Evolutionary conservation across 2,888 invertebrate species (phyloP).

Genomic region (Drosophila borborema): DNA sequence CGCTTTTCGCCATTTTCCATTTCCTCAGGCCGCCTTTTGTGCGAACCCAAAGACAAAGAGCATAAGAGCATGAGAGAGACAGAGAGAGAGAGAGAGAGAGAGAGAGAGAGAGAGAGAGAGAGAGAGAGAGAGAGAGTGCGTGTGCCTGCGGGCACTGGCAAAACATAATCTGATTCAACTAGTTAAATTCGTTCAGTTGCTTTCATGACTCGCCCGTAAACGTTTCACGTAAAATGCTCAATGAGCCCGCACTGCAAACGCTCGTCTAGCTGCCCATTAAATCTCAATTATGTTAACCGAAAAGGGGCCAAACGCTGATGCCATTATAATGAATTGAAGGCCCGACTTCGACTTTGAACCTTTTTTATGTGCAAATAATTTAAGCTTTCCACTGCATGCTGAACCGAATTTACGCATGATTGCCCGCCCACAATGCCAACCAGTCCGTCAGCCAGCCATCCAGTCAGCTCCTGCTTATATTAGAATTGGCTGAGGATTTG

Average conservation of each 20-base stretch:
- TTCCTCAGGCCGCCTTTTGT: conserved; percentile 46
- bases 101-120: background rate
- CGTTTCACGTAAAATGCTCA: conserved; percentile 34
- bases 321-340: conserved; percentile 75
- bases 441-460: background rate
- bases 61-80: too few relatives aligned
- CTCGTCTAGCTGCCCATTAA: conserved; percentile 64
- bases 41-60: conserved; percentile 20
- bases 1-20: conserved; percentile 64
- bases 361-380: conserved; percentile 72
- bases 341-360: conserved; percentile 67
- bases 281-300: conserved; percentile 67
- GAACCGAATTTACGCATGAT: conserved; percentile 60
- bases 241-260: conserved; percentile 58
- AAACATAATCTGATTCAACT: conserved; percentile 59
- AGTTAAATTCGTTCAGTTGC: conserved; percentile 53
- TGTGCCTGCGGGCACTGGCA: conserved; percentile 50
- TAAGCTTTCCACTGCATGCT: conserved; percentile 60
- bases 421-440: conserved; percentile 46
- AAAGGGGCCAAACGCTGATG: conserved; percentile 64
- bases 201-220: conserved; percentile 8
- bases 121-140: background rate
- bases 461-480: conserved; percentile 16
- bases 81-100: background rate
- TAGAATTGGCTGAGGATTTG: conserved; percentile 9